Percentiles rank a stretch among this genome's conserved stretches.
Evolutionary conservation across 2,797 vertebrate genomes (phyloP).

Genomic region (Lagocephalus sceleratus): DNA sequence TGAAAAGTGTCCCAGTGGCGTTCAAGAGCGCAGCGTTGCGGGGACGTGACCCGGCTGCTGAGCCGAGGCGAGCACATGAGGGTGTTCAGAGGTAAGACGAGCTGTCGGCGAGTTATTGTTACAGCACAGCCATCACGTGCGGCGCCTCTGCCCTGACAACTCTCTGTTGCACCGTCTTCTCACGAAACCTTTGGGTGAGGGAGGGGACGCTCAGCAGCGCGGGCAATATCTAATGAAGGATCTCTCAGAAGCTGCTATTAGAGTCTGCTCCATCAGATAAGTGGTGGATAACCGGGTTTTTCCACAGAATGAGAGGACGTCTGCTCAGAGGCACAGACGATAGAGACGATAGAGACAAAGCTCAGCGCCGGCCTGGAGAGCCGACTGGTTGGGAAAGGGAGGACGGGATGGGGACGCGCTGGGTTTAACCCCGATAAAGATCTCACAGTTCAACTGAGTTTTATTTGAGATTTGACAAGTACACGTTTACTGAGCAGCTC

Average conservation of each 20-base stretch:
- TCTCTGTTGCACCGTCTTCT: conserved; percentile 65
- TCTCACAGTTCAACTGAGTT: no score
- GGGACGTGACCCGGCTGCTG: conserved; percentile 15
- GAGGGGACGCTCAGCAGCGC: conserved; percentile 46
- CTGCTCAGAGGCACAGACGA: no score
- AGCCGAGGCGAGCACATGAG: conserved; percentile 25
- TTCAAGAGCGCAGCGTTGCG: no score
- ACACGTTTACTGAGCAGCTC: no score
- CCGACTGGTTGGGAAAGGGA: no score
- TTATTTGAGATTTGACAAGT: no score
- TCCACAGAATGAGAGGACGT: no score
- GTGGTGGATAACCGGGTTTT: conserved; percentile 30
- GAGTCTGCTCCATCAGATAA: conserved; percentile 50
- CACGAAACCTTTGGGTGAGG: conserved; percentile 62
- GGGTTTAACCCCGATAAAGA: no score
- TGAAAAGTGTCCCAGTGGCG: no score
- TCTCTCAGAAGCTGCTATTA: conserved; percentile 55
- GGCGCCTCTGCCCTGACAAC: conserved; percentile 65
- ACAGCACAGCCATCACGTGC: conserved; percentile 56
- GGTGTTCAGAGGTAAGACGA: conserved; percentile 62
- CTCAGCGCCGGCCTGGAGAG: no score
- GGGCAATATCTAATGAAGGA: conserved; percentile 47
- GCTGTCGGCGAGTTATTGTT: conserved; percentile 69
- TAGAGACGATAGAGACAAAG: no score
- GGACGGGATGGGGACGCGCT: no score